A percentile compares a stretch with the other conserved stretches of the same genome.
Evolutionary conservation across 2,888 invertebrate genomes (phyloP).

Genomic region (Salticus scenicus): DNA sequence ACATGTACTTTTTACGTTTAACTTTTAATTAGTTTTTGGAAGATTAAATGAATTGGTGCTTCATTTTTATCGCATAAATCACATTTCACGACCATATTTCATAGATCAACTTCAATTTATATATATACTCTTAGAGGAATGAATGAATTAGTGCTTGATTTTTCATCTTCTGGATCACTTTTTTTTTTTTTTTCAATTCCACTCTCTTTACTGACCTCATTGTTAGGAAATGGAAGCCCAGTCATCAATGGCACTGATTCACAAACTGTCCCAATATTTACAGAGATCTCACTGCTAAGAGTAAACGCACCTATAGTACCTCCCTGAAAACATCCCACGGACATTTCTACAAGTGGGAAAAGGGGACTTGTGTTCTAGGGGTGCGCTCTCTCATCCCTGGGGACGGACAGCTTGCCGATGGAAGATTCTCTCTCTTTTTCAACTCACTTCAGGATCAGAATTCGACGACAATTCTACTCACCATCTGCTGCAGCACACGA

Average conservation of each 20-base stretch:
- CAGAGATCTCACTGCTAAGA: slow-evolving; percentile 61
- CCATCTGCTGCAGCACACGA: slow-evolving; percentile 55
- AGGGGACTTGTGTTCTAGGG: slow-evolving; percentile 27
- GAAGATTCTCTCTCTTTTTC: slow-evolving; percentile 35
- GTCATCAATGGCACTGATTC: slow-evolving; percentile 53
- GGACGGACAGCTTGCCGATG: slow-evolving; percentile 57
- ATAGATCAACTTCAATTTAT: too few species aligned
- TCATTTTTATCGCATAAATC: too few species aligned
- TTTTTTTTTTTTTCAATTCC: too few species aligned
- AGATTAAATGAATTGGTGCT: too few species aligned
- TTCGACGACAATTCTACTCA: slow-evolving; percentile 27
- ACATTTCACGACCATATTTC: too few species aligned
- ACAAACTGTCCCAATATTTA: slow-evolving; percentile 50
- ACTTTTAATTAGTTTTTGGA: too few species aligned
- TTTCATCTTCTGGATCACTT: too few species aligned
- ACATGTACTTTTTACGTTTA: too few species aligned
- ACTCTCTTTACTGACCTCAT: neutral
- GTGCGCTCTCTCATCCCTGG: slow-evolving; percentile 35
- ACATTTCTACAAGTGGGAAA: slow-evolving; percentile 34
- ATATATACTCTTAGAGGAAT: too few species aligned
- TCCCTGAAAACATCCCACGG: slow-evolving; percentile 60
- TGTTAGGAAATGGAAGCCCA: slow-evolving; percentile 8
- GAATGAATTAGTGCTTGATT: too few species aligned
- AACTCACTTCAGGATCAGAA: slow-evolving; percentile 34
- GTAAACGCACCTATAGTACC: slow-evolving; percentile 42